Evolutionary conservation across 2,888 invertebrate species (phyloP).

Genomic region (Serrognathus titanus): DNA sequence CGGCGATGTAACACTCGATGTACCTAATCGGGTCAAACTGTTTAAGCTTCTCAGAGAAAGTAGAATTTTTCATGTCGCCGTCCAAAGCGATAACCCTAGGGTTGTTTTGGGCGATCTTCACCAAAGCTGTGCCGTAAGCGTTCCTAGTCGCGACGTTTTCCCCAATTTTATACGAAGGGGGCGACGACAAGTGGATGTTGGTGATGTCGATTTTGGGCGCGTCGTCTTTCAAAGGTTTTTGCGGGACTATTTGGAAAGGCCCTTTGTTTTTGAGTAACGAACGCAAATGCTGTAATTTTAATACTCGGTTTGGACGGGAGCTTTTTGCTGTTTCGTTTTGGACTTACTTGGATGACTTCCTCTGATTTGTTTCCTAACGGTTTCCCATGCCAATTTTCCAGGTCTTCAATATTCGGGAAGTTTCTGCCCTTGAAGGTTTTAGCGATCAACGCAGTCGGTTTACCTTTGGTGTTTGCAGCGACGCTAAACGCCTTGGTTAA

Average conservation of each 20-base stretch:
- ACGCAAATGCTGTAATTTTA: constrained; percentile 56
- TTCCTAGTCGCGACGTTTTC: constrained; percentile 82
- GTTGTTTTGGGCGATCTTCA: constrained; percentile 76
- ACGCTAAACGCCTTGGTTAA: constrained; percentile 85
- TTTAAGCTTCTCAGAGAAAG: constrained; percentile 90
- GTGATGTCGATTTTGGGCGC: constrained; percentile 72
- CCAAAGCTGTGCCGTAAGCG: constrained; percentile 92
- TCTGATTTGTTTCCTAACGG: constrained; percentile 82
- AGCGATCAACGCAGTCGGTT: constrained; percentile 90
- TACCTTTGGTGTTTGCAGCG: constrained; percentile 68
- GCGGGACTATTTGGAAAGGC: constrained; percentile 59
- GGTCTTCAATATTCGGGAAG: constrained; percentile 87
- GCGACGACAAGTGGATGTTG: constrained; percentile 68
- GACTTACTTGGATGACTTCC: constrained; percentile 57
- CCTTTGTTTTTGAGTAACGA: constrained; percentile 66
- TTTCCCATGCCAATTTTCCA: constrained; percentile 98
- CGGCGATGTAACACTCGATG: constrained; percentile 98
- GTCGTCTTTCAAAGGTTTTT: constrained; percentile 61
- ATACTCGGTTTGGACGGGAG: neutral
- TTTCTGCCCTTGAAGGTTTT: constrained; percentile 94
- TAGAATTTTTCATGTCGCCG: constrained; percentile 98
- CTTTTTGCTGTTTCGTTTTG: neutral
- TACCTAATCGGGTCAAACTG: constrained; percentile 70
- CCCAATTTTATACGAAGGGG: constrained; percentile 78
- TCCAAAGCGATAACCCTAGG: constrained; percentile 89